Evolutionary conservation across 2,797 vertebrate species (phyloP).

Genomic region (Otolemur crassicaudatus): DNA sequence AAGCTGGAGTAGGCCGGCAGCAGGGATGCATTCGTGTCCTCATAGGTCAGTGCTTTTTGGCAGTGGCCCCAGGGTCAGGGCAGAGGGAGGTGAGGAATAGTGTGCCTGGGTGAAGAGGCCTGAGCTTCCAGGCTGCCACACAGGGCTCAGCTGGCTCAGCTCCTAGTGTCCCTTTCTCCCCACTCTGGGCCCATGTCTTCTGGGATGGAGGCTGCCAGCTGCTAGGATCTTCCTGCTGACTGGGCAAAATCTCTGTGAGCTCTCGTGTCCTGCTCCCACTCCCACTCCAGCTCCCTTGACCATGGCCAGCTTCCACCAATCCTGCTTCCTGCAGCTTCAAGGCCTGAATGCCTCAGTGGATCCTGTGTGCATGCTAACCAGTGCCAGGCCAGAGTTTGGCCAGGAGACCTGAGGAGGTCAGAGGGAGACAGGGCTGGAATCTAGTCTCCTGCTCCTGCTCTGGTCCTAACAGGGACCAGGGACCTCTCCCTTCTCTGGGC

Average conservation of each 20-base stretch:
- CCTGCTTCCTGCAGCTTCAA: slow-evolving; percentile 19
- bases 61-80: slow-evolving; percentile 60
- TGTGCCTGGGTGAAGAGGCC: background rate
- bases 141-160: slow-evolving; percentile 45
- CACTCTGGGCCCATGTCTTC: slow-evolving; percentile 19
- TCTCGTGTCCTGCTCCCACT: slow-evolving; percentile 56
- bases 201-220: slow-evolving; percentile 66
- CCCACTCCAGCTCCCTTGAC: slow-evolving; percentile 28
- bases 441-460: slow-evolving; percentile 53
- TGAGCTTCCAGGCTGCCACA: background rate
- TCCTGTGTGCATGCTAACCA: background rate
- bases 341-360: background rate
- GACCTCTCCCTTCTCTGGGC: background rate
- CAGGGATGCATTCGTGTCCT: background rate
- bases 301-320: background rate
- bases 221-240: slow-evolving; percentile 76
- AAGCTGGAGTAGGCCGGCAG: slow-evolving; percentile 33
- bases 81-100: slow-evolving; percentile 51
- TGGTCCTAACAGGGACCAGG: slow-evolving; percentile 60
- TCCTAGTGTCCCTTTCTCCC: background rate
- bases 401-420: slow-evolving; percentile 5
- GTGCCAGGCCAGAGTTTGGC: background rate
- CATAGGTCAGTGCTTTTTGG: slow-evolving; percentile 56
- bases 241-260: slow-evolving; percentile 72
- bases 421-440: slow-evolving; percentile 66